phyloP scores from a whole-genome alignment of 2,113 vertebrate species.

The Cyprinus carpio region DNA sequence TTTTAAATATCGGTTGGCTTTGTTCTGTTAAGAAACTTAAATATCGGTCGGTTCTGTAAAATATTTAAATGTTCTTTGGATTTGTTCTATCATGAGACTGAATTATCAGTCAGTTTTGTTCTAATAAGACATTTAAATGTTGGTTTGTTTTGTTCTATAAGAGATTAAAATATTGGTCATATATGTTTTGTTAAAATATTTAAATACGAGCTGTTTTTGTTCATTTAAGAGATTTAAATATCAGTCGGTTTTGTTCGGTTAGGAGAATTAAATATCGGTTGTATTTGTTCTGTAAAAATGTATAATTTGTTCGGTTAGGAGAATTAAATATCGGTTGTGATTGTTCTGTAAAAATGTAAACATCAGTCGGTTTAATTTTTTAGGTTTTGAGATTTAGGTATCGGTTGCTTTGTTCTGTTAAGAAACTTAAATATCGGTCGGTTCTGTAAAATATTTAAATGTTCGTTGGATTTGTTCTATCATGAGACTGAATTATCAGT shows the following conservation, averaged over 20 bases:
- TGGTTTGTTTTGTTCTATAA: no score
- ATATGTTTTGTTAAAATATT: not conserved
- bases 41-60: no score
- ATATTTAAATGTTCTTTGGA: no score
- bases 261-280: not conserved
- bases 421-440: not conserved
- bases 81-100: not conserved
- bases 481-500: not conserved
- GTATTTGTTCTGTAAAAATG: not conserved
- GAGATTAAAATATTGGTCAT: no score
- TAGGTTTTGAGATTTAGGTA: not conserved
- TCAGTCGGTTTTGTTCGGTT: no score
- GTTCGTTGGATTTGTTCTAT: not conserved
- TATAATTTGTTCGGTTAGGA: not conserved
- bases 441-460: not conserved
- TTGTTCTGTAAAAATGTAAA: no score
- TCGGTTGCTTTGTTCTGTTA: not conserved
- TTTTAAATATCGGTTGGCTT: not conserved
- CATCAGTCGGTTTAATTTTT: no score
- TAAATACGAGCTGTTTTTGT: not conserved
- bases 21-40: no score
- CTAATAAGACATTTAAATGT: no score
- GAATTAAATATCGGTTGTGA: not conserved
- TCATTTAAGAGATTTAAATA: no score
- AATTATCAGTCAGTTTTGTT: not conserved